Base-by-base conservation (phyloP, 2,113 vertebrate species). In the Tamias sibiricus region DNA sequence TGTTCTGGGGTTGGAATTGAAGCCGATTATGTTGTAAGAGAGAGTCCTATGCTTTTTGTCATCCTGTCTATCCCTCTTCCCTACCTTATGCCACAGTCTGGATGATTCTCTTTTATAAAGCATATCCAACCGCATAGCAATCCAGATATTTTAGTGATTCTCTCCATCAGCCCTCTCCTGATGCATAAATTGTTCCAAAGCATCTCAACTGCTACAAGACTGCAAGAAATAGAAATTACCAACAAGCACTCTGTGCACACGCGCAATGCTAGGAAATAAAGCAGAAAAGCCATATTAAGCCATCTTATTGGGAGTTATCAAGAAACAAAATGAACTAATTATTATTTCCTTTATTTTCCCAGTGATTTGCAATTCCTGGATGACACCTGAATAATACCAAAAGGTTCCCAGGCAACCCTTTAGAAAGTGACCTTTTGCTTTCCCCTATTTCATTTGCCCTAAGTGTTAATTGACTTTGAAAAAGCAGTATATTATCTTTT, bases 401-500 rank as follows among this genome's bases (percentile, higher is more conserved):
- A 96, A 98, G 98, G 96, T 97, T 90, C 98, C 96, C 95, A 98
- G 98, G 97, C 96, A 94, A 94, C 98, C 97, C 98, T 98, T 98
- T 95, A 97, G 98, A 98, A 98, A 99, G 97, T 98, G 98, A 98
- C 98, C 98, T 99, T 98, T 98, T 98, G 96, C 98, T 98, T 98
- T 98, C 96, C 54, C 98, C 97, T 92, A 96, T 99, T 98, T 98
- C 98, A 98, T 98, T 98, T 98, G 98, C 98, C 98, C 98, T 98
- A 97, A 97, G 98, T 98, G 98, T 98, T 99, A 99, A 99, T 99
- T 99, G 99, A 98, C 98, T 99, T 98, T 98, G 98, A 99, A 99
- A 99, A 99, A 98, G 98, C 98, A 98, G 98, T 98, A 98, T 98
- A 98, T 99, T 98, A 99, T 98, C 98, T 98, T 98, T 98, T 98